Evolutionary conservation across 2,797 vertebrate species (phyloP), one percentile per base, ranked within the genome.

Genomic region (Brotogeris chrysoptera): DNA sequence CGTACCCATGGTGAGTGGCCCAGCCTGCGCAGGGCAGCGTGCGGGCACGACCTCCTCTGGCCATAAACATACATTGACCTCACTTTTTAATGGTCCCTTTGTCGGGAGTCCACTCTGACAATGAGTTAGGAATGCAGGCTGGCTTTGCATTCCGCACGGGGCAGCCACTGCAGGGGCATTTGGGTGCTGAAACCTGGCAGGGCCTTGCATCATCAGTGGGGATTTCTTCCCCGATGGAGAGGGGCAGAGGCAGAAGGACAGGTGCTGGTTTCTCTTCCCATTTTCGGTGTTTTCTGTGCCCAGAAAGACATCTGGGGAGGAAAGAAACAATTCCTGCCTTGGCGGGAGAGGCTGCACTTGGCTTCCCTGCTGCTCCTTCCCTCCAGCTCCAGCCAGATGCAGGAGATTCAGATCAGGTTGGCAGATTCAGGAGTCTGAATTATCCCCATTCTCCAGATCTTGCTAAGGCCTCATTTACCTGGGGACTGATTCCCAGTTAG

Each of bases 1-100:
- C 98, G 1, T 99, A 99, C 97, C 99, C 99, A 0, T 99, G 99
- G 99, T 99, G 98, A 98, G 98, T 93, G 2, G 13, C 16, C 8
- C 18, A 15, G 47, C 27, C 27, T 13, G 16, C 39, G 1, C 53
- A 13, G 30, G 53, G 36, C 43, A n/a, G 8, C 2, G 34, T 17
- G 57, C 32, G 47, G 32, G 5, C 49, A 38, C 7, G 1, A 6
- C 61, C 76, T 50, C 8, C n/a, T 30, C 52, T n/a, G 43, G 43
- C 30, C 46, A 1, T 7, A 5, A 7, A 19, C 11, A 5, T 1
- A 2, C 0, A 2, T 13, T 18, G 1, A 2, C 43, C 30, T 25
- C 3, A n/a, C 34, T 28, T 49, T 43, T 10, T 9, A 38, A 5
- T 17, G 5, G 49, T 14, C 27, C 0, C 9, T 20, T 36, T 8